A percentile compares a stretch with the other conserved stretches of the same genome.
Conservation (phyloP, 2,888 invertebrate species). For the Lasioglossum marginatum region DNA sequence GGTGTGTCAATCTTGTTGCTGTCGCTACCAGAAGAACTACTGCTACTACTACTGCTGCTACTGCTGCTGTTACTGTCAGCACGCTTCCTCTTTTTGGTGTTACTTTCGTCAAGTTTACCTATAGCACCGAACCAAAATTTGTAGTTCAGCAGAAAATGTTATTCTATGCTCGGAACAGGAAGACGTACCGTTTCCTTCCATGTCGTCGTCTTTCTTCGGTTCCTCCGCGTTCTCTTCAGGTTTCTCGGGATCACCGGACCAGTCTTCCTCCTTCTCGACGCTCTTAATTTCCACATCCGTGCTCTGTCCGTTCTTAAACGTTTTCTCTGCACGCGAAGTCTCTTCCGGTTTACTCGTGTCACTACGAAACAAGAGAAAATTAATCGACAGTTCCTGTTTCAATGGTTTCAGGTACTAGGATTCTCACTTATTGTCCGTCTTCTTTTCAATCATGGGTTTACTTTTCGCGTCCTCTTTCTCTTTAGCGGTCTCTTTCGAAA, state of each 20-base stretch:
- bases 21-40: constrained; percentile 84
- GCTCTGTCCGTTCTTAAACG: constrained; percentile 84
- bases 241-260: constrained; percentile 79
- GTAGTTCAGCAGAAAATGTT: background rate
- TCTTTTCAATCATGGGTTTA: constrained; percentile 73
- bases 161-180: background rate
- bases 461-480: constrained; percentile 75
- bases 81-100: constrained; percentile 85
- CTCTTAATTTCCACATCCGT: constrained; percentile 85
- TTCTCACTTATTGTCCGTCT: constrained; percentile 71
- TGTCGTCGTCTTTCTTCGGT: constrained; percentile 74
- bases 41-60: constrained; percentile 84
- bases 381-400: background rate
- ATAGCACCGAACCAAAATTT: constrained; percentile 61
- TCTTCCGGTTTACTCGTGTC: constrained; percentile 77
- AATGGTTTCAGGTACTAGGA: background rate
- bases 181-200: constrained; percentile 47
- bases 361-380: constrained; percentile 21
- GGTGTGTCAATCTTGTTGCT: constrained; percentile 84
- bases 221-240: constrained; percentile 80
- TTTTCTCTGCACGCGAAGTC: constrained; percentile 77
- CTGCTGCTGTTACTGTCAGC: constrained; percentile 86
- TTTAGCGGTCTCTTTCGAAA: constrained; percentile 71
- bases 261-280: constrained; percentile 79
- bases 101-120: constrained; percentile 83